Base-by-base conservation (phyloP, 2,888 invertebrate genomes). In the Lycaena phlaeas region DNA sequence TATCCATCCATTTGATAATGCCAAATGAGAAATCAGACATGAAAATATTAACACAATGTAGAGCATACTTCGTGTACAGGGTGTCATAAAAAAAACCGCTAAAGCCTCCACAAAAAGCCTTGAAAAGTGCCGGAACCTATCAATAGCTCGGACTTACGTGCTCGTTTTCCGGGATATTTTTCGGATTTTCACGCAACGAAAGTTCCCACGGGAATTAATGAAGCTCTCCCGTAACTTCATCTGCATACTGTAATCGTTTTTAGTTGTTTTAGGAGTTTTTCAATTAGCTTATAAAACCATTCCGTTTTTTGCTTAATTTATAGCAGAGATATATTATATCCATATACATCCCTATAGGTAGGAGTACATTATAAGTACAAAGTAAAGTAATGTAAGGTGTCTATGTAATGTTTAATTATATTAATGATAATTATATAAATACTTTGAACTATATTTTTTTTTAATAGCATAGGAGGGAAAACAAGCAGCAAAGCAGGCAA, bases 71-170 rank as follows among this genome's bases (percentile, higher is more conserved):
- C 42, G 11, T 17, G 22, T 34, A 36, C 22, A 5, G 2, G 5
- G 14, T 28, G 25, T 26, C 45, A 42, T 42, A 45, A 41, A 37
- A n/a, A 44, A 59, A 61, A 68, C 48, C 49, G 52, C 50, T 51
- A 55, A 60, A 59, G 50, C 49, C 51, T 51, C 57, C 48, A 46
- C 48, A 63, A 68, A 70, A 73, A 74, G 47, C 57, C 54, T 56
- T 53, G 52, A 52, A 58, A 57, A 54, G 44, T 54, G 54, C 61
- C 61, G 65, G 64, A 67, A 70, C 68, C 74, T 73, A 82, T 81
- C 79, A 75, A 79, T 78, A 72, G 70, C 68, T 53, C 56, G 61
- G 61, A 62, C 63, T 66, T 64, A 61, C 63, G 59, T 55, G 54
- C 62, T 57, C 56, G 55, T 51, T 59, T 49, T 36, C 48, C 46